Base-by-base conservation (phyloP, 1,140 invertebrate species). In the Thaumatotibia leucotreta region DNA sequence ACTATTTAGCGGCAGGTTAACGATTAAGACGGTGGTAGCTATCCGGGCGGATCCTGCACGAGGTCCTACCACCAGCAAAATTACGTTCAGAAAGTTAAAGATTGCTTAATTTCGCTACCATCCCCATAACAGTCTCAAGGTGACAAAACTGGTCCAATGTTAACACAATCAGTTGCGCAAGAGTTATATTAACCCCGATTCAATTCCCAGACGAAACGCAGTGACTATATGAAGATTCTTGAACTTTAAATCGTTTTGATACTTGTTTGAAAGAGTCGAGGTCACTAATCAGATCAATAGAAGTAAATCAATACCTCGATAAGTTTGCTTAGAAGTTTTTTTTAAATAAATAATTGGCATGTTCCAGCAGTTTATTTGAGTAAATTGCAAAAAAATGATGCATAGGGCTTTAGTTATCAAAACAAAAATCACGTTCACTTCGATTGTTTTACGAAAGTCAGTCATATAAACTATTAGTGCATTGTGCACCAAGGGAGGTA, bases 281-380 rank as follows among this genome's bases (percentile, higher is more conserved):
- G 52, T 31, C 52, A 14, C 52, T 58, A 58, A 58, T 58, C 52
- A 45, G 24, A 58, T 58, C 52, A 27, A 54, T 58, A 29, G 52
- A 58, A 11, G 24, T 31, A 58, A 58, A 31, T 58, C 52, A 29
- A 29, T 54, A 27, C 4, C 5, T 3, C 10, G 35, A 14, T n/a
- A n/a, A n/a, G n/a, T n/a, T n/a, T n/a, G n/a, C n/a, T n/a, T n/a
- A n/a, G n/a, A n/a, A n/a, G n/a, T n/a, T n/a, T n/a, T n/a, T n/a
- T n/a, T n/a, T n/a, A n/a, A n/a, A n/a, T n/a, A n/a, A n/a, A 17
- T 45, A 45, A 45, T 14, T 45, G 39, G 39, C 2, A 20, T n/a
- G 39, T 20, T 45, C 20, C 8, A 45, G 32, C n/a, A 39, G 10
- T 39, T n/a, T 11, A 39, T 14, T 39, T n/a, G 35, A n/a, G n/a